Evolutionary conservation across 2,888 invertebrate genomes (phyloP), one percentile per base, ranked within the genome.

Genomic region (Agonopterix alstromeriana): DNA sequence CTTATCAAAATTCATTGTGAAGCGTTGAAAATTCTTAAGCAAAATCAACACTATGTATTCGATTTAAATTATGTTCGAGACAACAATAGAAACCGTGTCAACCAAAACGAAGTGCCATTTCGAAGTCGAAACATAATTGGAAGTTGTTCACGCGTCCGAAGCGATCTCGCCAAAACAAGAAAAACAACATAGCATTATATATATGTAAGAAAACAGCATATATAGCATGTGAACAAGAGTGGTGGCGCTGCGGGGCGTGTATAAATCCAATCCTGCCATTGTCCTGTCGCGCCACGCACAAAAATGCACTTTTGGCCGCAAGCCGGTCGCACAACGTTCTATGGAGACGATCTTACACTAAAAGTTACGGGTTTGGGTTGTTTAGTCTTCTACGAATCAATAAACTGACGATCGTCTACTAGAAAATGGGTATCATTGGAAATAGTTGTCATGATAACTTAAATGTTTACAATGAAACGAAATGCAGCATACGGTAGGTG

Each of bases 261-360:
- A 82, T 78, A 82, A 83, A 82, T 80, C 70, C 70, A 64, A 63
- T 66, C 57, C 61, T 56, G 53, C 75, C 78, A 83, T 83, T 82
- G 83, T 82, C 65, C 78, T 82, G 82, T 82, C 78, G 67, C 61
- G 63, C 60, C 60, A 56, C 65, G 60, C 64, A 65, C 63, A 68
- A 70, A 70, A 74, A 63, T 70, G 67, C 70, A 69, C 71, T 76
- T 67, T 75, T 70, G 65, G 52, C 42, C 53, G 60, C 56, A 60
- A 48, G 53, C 53, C 50, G 54, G 54, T 54, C 54, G 66, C 66
- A 70, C 67, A 70, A 58, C 55, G 53, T 56, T 52, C 60, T 47
- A 53, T 66, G 50, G 75, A 74, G 70, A 56, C 53, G 58, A 53
- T 48, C 10, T 38, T 38, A 10, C 38, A 5, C 27, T 27, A 27